Percentiles rank a stretch among this genome's conserved stretches.
Conservation (phyloP, 2,113 vertebrate genomes). For the Symphodus melops region DNA sequence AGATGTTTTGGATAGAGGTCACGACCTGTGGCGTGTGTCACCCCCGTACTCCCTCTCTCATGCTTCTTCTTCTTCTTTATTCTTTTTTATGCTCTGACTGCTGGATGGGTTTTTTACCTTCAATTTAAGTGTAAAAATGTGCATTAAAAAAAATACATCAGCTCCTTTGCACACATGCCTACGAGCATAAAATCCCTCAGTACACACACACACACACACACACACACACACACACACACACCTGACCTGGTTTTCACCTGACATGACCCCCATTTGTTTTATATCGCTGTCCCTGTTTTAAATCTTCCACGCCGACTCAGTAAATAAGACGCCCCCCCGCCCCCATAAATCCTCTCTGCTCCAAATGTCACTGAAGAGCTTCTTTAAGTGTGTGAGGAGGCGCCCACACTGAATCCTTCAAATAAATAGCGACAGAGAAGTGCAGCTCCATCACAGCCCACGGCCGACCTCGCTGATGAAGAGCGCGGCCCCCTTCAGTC, state of each 20-base stretch:
- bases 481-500: neutral
- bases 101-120: neutral
- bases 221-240: constrained; percentile 40
- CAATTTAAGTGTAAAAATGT: neutral
- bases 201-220: constrained; percentile 2
- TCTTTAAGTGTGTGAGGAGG: constrained; percentile 48
- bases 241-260: constrained; percentile 44
- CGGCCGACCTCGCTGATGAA: constrained; percentile 45
- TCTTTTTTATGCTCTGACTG: too few species aligned
- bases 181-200: neutral
- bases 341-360: constrained; percentile 51
- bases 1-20: constrained; percentile 5
- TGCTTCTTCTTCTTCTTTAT: neutral
- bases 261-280: constrained; percentile 57
- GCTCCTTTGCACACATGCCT: neutral
- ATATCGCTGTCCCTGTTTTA: constrained; percentile 33
- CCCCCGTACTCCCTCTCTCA: neutral
- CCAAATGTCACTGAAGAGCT: constrained; percentile 55
- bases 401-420: constrained; percentile 56
- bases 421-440: constrained; percentile 48
- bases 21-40: neutral
- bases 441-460: constrained; percentile 41
- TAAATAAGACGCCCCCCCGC: constrained; percentile 2
- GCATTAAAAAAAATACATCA: constrained; percentile 4
- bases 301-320: constrained; percentile 32